Evolutionary conservation across 2,888 invertebrate genomes (phyloP).

Genomic region (Archips xylosteana): DNA sequence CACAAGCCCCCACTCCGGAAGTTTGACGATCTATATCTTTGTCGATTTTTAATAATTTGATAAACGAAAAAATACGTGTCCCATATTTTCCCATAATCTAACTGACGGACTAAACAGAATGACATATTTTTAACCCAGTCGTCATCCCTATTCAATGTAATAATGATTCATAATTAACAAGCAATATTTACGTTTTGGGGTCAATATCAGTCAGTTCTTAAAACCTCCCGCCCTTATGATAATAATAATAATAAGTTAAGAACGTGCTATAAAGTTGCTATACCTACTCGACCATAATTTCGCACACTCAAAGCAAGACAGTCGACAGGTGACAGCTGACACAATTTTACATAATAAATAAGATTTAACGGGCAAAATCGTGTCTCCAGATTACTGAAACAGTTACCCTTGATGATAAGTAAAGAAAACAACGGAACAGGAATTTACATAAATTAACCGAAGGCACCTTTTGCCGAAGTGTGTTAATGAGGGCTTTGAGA

Average conservation of each 20-base stretch:
- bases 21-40: no score
- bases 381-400: slow-evolving; percentile 35
- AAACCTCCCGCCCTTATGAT: no score
- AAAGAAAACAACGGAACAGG: slow-evolving; percentile 79
- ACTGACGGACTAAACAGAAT: no score
- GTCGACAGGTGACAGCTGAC: slow-evolving; percentile 38
- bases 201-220: background rate
- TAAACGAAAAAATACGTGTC: no score
- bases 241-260: no score
- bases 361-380: slow-evolving; percentile 39
- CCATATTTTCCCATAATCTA: no score
- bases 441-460: slow-evolving; percentile 78
- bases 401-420: slow-evolving; percentile 55
- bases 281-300: slow-evolving; percentile 11
- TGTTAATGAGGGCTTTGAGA: slow-evolving; percentile 70
- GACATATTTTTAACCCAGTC: no score
- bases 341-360: slow-evolving; percentile 40
- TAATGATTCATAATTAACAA: background rate
- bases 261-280: no score
- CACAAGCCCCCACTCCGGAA: no score
- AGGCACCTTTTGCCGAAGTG: slow-evolving; percentile 57
- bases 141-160: no score
- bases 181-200: background rate
- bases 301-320: slow-evolving; percentile 21
- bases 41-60: no score